Evolutionary conservation across 2,797 vertebrate genomes (phyloP), one percentile per base, ranked within the genome.

Genomic region (Neopelma chrysocephalum): DNA sequence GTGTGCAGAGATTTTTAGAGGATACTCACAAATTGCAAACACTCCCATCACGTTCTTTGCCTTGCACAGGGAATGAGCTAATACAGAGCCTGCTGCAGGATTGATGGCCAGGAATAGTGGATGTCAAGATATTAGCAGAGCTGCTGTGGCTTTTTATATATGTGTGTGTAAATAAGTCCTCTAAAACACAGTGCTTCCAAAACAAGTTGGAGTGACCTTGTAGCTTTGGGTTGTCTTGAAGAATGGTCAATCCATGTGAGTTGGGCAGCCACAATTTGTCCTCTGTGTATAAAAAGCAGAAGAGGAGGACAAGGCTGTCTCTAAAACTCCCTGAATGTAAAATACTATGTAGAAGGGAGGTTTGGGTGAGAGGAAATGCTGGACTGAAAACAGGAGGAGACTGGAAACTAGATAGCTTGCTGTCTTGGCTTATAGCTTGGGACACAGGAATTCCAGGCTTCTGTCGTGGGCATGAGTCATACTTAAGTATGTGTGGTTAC

Each of bases 401-500:
- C 27, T 65, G 54, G 72, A 94, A 97, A 96, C 20, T 65, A 75
- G 72, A 75, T 76, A 92, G 83, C 5, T 64, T 90, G 53, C 32
- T 92, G 45, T 43, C 79, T 90, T 82, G 68, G 82, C 40, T 87
- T 71, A 22, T 13, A 76, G 64, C 38, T 79, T 47, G 61, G 89
- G 87, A 69, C 76, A 68, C 1, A 21, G 79, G 71, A 82, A 85
- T 93, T 92, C 68, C 80, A 94, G 69, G 68, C 85, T 96, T 50
- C 64, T 96, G 83, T 93, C 66, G 60, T 38, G 70, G 87, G 53
- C 29, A 12, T 92, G 84, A 94, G 75, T 88, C 85, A 92, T 80
- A 25, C 42, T 95, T 47, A 51, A 62, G 8, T 87, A 77, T 93
- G 43, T 88, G 82, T 94, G 91, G 88, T 94, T 94, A 94, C 72